Conservation (phyloP, 2,113 vertebrate species). For the Pogona vitticeps region DNA sequence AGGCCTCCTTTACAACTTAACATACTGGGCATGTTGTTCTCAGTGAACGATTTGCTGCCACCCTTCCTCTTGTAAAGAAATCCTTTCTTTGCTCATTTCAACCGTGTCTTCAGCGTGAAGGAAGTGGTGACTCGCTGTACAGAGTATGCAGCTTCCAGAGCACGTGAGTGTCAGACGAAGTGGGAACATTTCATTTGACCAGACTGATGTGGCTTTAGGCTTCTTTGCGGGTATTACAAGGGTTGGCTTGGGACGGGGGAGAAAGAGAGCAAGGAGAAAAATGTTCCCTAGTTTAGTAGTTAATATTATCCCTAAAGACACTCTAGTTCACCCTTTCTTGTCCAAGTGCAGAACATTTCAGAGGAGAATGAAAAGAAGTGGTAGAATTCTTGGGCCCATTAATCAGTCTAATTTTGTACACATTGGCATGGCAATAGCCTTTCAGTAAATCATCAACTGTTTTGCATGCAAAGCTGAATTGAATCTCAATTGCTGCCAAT, state of each 20-base stretch:
- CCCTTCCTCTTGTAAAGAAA: background rate
- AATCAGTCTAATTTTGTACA: background rate
- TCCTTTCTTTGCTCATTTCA: background rate
- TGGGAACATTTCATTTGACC: conserved; percentile 19
- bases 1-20: too few relatives aligned
- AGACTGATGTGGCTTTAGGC: background rate
- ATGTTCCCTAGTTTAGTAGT: background rate
- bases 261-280: background rate
- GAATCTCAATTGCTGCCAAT: background rate
- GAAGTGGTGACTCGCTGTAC: background rate
- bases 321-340: background rate
- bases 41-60: background rate
- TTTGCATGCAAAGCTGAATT: conserved; percentile 2
- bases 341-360: background rate
- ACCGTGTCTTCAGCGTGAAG: background rate
- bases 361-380: background rate
- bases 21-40: background rate
- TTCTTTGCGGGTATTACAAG: background rate
- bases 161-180: background rate
- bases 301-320: background rate
- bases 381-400: background rate
- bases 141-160: background rate
- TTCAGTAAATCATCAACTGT: background rate
- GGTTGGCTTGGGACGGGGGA: background rate
- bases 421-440: too few relatives aligned